Conservation (phyloP, 2,113 vertebrate species). For the Pseudorectes ferrugineus region DNA sequence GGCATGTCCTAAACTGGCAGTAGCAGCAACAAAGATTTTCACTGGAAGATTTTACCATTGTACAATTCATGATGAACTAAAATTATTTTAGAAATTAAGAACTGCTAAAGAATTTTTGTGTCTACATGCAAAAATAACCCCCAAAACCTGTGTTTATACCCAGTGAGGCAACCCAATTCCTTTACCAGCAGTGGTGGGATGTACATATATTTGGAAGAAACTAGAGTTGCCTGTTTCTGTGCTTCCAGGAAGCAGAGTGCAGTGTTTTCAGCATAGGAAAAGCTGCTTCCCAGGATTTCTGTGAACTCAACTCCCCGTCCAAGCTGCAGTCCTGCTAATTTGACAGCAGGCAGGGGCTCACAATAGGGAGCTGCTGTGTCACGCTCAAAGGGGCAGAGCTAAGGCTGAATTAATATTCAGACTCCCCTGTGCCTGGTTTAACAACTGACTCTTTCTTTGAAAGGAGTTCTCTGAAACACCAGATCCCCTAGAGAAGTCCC, state of each 20-base stretch:
- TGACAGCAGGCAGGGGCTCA: not conserved
- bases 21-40: not conserved
- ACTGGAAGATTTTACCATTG: not conserved
- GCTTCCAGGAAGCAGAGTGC: not conserved
- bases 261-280: not conserved
- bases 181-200: not conserved
- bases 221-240: not conserved
- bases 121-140: not conserved
- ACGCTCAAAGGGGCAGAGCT: not conserved
- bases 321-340: not conserved
- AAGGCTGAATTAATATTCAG: not conserved
- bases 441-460: not conserved
- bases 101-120: not conserved
- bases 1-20: not conserved
- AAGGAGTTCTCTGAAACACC: not conserved
- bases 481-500: not conserved
- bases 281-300: not conserved
- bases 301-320: not conserved
- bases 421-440: not conserved
- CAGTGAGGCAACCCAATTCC: not conserved
- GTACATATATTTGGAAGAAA: not conserved
- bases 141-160: not conserved
- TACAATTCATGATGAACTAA: not conserved
- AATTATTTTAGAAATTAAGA: not conserved
- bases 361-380: not conserved